Base-by-base conservation (phyloP, 2,113 vertebrate genomes). In the Zosterops borbonicus region DNA sequence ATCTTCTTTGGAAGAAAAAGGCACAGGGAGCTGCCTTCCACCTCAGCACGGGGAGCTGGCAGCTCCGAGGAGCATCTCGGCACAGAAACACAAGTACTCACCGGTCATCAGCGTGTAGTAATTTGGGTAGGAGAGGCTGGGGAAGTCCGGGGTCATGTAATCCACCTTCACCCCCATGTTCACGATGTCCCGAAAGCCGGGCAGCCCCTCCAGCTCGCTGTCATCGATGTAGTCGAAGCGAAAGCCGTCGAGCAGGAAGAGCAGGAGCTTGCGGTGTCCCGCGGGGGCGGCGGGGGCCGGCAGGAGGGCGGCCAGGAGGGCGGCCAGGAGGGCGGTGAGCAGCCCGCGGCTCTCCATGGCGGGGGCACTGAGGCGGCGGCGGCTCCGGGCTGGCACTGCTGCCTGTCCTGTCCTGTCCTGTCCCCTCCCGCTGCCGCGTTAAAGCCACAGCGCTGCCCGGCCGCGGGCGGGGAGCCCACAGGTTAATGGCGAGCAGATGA, bases 41-140 rank as follows among this genome's bases (percentile, higher is more conserved):
- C 52, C 24, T 37, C 2, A 2, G 46, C 76, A 20, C 6, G 0
- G 59, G 47, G 39, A 41, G 25, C 71, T 12, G 47, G 13, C 50
- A 46, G 63, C 52, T 53, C 23, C 11, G 9, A 12, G 44, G 14
- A 84, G 60, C 81, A 64, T 55, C 85, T 0, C 39, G 14, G 41
- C 22, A 9, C 17, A 37, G 76, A 52, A 39, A 27, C 1, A 21
- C 25, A n/a, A 2, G 58, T 52, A 97, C 98, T 98, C 96, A 99
- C 99, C 99, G 4, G 99, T 99, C 99, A 99, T 99, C 19, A 99
- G 87, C 2, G 98, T 98, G 97, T 99, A 99, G 94, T 99, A 99
- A 60, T 99, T 99, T 0, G 99, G 99, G 58, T 98, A 99, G 2
- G 99, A 99, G 55, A 99, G 98, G 77, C 98, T 99, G 22, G 99